Evolutionary conservation across 2,888 invertebrate genomes (phyloP).

Genomic region (Drosophila multiciliata): DNA sequence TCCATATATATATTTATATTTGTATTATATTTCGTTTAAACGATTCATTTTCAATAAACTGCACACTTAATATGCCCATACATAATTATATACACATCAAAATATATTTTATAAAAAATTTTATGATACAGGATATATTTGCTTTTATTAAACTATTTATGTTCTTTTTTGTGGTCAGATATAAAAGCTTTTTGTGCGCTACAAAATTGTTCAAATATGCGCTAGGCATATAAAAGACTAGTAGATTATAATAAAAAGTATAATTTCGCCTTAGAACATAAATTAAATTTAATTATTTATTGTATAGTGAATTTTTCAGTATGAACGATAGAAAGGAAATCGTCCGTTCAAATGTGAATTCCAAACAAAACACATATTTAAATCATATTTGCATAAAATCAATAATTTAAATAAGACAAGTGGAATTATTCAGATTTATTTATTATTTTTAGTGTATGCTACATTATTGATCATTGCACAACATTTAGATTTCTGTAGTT

Average conservation of each 20-base stretch:
- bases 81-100: constrained; percentile 3
- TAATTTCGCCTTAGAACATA: background rate
- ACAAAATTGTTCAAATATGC: background rate
- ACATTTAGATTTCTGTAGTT: constrained; percentile 1
- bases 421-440: background rate
- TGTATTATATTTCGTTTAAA: constrained; percentile 2
- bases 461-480: background rate
- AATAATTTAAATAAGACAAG: background rate
- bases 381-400: background rate
- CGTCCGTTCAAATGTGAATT: background rate
- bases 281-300: background rate
- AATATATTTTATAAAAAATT: background rate
- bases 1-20: no score
- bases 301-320: background rate
- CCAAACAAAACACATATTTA: background rate
- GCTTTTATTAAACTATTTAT: background rate
- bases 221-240: background rate
- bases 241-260: background rate
- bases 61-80: constrained; percentile 21
- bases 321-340: background rate
- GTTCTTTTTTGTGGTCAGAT: background rate
- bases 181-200: background rate
- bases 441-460: background rate
- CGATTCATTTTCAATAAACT: constrained; percentile 48
- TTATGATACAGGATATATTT: background rate